Percentiles rank a stretch among this genome's conserved stretches.
Conservation (phyloP, 53 echinoderm and acorn worm species). For the Temnopleurus reevesii region DNA sequence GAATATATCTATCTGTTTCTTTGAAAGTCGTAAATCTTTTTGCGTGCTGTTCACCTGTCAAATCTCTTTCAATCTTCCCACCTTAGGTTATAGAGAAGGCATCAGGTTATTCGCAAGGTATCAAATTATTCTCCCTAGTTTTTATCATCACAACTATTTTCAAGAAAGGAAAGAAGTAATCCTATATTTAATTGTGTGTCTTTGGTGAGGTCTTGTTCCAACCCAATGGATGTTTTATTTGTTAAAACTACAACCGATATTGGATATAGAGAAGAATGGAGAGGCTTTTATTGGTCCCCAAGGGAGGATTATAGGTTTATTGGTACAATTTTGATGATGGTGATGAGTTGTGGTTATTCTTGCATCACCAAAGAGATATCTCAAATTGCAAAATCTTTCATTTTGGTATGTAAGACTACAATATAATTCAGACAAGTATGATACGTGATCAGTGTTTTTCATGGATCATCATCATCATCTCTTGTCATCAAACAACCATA, state of each 20-base stretch:
- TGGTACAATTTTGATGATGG: background rate
- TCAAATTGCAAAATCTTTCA: no score
- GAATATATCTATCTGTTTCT: background rate
- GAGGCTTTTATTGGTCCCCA: background rate
- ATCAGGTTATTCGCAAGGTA: background rate
- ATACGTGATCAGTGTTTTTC: no score
- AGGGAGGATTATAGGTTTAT: background rate
- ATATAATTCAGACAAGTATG: no score
- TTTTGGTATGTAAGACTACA: no score
- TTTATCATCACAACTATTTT: background rate
- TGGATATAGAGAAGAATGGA: background rate
- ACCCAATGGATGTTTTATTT: conserved; percentile 30
- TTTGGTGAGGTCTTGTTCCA: background rate
- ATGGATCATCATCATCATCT: no score
- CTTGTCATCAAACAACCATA: no score
- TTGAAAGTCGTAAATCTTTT: conserved; percentile 23
- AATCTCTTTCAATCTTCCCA: background rate
- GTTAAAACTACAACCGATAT: background rate
- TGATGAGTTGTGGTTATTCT: background rate
- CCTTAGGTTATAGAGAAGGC: background rate
- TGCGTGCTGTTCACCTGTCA: background rate
- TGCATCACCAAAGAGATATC: no score
- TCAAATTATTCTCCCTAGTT: background rate
- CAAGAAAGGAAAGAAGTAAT: background rate
- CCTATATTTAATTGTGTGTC: background rate